phyloP scores from a whole-genome alignment of 2,888 invertebrate species.

The Diabrotica balteata region DNA sequence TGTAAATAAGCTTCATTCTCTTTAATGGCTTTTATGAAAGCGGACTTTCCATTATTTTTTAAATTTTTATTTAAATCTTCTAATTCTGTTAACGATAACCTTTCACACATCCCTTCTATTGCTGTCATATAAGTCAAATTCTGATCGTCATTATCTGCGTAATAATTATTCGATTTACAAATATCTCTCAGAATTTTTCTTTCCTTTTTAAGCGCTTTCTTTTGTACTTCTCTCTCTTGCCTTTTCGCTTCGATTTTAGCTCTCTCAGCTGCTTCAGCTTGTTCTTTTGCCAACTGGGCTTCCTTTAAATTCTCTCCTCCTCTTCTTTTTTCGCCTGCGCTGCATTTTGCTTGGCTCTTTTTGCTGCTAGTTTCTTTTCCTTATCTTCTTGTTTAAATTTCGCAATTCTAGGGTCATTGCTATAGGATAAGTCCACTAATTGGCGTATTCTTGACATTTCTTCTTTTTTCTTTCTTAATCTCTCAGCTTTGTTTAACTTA shows the following conservation, averaged over 20 bases:
- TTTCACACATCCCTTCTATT: conserved; percentile 91
- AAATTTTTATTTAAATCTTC: conserved; percentile 79
- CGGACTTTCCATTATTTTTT: conserved; percentile 69
- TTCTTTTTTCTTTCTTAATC: conserved; percentile 94
- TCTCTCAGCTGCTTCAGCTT: conserved; percentile 81
- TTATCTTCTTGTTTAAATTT: conserved; percentile 94
- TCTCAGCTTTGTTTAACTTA: conserved; percentile 93
- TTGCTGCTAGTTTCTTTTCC: conserved; percentile 86
- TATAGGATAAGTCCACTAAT: conserved; percentile 93
- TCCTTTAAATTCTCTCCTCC: conserved; percentile 79
- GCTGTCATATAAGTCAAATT: conserved; percentile 85
- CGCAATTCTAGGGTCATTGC: conserved; percentile 91
- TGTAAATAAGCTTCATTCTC: conserved; percentile 80
- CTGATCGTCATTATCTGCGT: conserved; percentile 73
- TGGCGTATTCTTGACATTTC: conserved; percentile 92
- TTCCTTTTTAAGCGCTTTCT: conserved; percentile 87
- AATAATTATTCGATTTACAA: conserved; percentile 85
- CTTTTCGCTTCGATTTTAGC: conserved; percentile 82
- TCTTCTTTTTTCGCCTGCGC: conserved; percentile 84
- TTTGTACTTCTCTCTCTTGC: conserved; percentile 84
- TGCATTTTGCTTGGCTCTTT: conserved; percentile 85
- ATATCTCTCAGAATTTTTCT: conserved; percentile 80
- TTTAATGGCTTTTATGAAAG: conserved; percentile 72
- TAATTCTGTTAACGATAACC: conserved; percentile 73
- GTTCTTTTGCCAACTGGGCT: conserved; percentile 77